These are phyloP conservation scores for Thryonomys swinderianus DNA, from an alignment of 2,113 vertebrate genomes.

Conservation along the genomic window DNA sequence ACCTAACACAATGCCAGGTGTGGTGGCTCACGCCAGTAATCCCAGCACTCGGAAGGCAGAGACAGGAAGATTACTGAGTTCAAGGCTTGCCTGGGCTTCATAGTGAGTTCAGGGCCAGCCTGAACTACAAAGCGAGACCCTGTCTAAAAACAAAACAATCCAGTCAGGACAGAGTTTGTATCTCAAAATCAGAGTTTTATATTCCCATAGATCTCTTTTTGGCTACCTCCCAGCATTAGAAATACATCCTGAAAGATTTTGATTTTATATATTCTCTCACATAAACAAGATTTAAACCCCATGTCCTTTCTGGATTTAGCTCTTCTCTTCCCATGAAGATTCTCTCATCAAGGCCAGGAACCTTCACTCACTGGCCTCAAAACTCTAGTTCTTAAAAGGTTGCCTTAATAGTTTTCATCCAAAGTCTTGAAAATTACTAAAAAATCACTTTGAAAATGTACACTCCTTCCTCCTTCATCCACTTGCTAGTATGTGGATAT, in stretches of 20 bases:
- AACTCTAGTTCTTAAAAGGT: neutral
- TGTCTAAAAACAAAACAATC: neutral
- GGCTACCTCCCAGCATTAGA: constrained; percentile 11
- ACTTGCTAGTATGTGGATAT: neutral
- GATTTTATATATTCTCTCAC: neutral
- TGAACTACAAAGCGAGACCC: too few species aligned
- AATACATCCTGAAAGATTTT: neutral
- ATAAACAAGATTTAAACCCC: neutral
- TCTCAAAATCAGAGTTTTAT: neutral
- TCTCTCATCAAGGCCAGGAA: neutral
- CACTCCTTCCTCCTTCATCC: neutral
- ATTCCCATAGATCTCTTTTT: neutral
- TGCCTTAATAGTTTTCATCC: neutral
- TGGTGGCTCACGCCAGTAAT: too few species aligned
- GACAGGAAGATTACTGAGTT: too few species aligned
- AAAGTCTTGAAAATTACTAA: neutral
- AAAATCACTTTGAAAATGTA: neutral
- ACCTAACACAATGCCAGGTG: too few species aligned
- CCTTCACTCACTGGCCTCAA: neutral
- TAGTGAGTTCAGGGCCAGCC: too few species aligned
- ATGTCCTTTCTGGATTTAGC: neutral
- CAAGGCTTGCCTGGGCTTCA: too few species aligned
- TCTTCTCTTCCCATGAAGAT: neutral
- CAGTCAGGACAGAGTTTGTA: neutral
- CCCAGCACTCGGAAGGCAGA: too few species aligned